A percentile compares a stretch with the other conserved stretches of the same genome.
Evolutionary conservation across 2,797 vertebrate genomes (phyloP).

Genomic region (Lepus oiostolus): DNA sequence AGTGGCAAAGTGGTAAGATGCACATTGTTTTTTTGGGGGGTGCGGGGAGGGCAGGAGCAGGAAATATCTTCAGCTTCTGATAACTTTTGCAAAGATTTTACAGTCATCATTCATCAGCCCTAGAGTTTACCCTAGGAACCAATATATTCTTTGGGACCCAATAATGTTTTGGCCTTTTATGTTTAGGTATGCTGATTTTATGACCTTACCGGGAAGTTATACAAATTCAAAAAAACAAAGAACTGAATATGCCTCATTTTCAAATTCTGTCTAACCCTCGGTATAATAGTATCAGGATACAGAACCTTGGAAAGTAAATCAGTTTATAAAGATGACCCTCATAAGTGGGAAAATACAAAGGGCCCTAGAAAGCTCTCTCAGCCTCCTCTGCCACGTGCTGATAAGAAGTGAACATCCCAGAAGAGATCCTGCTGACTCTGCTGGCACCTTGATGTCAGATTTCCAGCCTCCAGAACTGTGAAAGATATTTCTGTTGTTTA

Average conservation of each 20-base stretch:
- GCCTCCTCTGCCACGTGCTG: not conserved
- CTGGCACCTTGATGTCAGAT: not conserved
- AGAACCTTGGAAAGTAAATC: not conserved
- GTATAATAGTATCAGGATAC: not conserved
- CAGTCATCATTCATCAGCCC: not conserved
- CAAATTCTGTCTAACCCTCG: not conserved
- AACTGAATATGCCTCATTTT: too few species aligned
- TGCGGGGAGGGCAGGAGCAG: not conserved
- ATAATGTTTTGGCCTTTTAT: not conserved
- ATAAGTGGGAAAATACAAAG: not conserved
- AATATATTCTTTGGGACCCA: not conserved
- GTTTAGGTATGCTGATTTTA: not conserved
- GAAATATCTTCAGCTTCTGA: conserved; percentile 14
- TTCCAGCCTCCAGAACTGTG: not conserved
- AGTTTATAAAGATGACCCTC: not conserved
- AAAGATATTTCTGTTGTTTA: not conserved
- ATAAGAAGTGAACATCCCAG: not conserved
- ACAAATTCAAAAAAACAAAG: not conserved
- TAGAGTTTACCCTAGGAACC: not conserved
- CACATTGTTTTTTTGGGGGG: not conserved
- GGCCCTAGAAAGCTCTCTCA: not conserved
- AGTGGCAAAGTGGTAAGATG: not conserved
- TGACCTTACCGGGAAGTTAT: conserved; percentile 36
- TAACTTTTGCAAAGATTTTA: conserved; percentile 21
- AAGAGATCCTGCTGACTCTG: not conserved